Conservation (phyloP, 2,888 invertebrate species). For the Ectobius pallidus region DNA sequence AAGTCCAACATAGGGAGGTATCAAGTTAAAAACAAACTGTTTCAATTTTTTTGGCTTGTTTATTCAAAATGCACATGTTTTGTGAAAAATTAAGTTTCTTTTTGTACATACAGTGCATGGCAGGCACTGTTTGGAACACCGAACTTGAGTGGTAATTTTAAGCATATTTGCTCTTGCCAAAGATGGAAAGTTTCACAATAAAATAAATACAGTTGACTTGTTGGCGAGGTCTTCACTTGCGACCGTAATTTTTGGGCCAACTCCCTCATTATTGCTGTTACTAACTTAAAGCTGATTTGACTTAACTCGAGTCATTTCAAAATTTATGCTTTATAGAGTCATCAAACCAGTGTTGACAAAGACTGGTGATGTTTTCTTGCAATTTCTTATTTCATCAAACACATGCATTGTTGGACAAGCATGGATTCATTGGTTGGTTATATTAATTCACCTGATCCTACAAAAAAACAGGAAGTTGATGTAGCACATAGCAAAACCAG, state of each 20-base stretch:
- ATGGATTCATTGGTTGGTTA: slow-evolving; percentile 44
- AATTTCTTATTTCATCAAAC: slow-evolving; percentile 43
- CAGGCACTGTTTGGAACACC: slow-evolving; percentile 30
- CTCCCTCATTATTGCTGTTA: slow-evolving; percentile 14
- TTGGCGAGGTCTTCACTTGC: slow-evolving; percentile 4
- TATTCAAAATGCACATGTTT: slow-evolving; percentile 51
- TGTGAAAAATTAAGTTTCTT: slow-evolving; percentile 48
- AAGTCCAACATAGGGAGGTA: too few species aligned
- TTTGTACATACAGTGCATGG: slow-evolving; percentile 42
- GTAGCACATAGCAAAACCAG: slow-evolving; percentile 40
- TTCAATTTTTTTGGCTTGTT: slow-evolving; percentile 49
- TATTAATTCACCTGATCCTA: slow-evolving; percentile 42
- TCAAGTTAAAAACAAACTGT: neutral
- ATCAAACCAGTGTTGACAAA: slow-evolving; percentile 8
- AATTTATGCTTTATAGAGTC: slow-evolving; percentile 4
- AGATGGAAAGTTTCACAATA: slow-evolving; percentile 15
- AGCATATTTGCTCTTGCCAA: slow-evolving; percentile 17
- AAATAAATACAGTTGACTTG: slow-evolving; percentile 15
- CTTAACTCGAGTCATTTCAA: slow-evolving; percentile 14
- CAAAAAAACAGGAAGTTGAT: slow-evolving; percentile 38
- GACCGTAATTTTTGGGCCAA: slow-evolving; percentile 10
- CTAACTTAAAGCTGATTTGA: slow-evolving; percentile 27
- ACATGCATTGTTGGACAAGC: slow-evolving; percentile 46
- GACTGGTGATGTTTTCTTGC: slow-evolving; percentile 26
- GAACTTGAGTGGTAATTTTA: too few species aligned